phyloP scores from a whole-genome alignment of 2,797 vertebrate species.

The Megalops cyprinoides region DNA sequence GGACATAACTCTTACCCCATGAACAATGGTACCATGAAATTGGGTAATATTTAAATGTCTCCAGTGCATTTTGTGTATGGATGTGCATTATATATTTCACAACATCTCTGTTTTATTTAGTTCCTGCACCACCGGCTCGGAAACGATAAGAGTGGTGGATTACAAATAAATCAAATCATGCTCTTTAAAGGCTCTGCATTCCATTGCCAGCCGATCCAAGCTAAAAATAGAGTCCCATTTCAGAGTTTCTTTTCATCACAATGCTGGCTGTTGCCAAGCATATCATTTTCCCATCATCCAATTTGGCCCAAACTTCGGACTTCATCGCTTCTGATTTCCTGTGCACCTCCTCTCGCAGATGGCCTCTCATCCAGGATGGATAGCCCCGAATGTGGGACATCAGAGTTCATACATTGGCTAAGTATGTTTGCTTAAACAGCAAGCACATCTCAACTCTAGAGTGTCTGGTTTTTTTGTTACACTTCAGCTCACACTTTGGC shows the following conservation, averaged over 20 bases:
- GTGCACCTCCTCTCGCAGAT: constrained; percentile 25
- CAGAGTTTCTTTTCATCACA: constrained; percentile 71
- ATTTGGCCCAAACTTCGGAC: constrained; percentile 82
- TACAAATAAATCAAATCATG: constrained; percentile 55
- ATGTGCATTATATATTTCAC: constrained; percentile 39
- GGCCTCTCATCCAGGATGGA: constrained; percentile 23
- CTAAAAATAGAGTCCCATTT: constrained; percentile 70
- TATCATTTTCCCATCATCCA: constrained; percentile 87
- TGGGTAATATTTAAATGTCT: constrained; percentile 50
- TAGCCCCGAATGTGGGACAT: constrained; percentile 45
- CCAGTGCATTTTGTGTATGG: constrained; percentile 26
- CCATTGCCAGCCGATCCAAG: constrained; percentile 34
- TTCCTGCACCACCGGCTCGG: constrained; percentile 48
- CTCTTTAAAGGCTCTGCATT: constrained; percentile 53
- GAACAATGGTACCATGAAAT: constrained; percentile 53
- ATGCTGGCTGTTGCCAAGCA: constrained; percentile 65
- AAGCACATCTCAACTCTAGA: neutral
- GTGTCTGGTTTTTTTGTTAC: constrained; percentile 4
- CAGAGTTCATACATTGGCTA: constrained; percentile 27
- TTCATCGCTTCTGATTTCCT: constrained; percentile 61
- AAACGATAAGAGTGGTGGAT: constrained; percentile 54
- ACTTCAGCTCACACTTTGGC: neutral
- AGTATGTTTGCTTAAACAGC: constrained; percentile 45
- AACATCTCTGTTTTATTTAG: constrained; percentile 49
- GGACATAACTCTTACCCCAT: constrained; percentile 43